These are phyloP conservation scores for Phortica magna DNA, from an alignment of 2,888 invertebrate species.

Conservation along the genomic window DNA sequence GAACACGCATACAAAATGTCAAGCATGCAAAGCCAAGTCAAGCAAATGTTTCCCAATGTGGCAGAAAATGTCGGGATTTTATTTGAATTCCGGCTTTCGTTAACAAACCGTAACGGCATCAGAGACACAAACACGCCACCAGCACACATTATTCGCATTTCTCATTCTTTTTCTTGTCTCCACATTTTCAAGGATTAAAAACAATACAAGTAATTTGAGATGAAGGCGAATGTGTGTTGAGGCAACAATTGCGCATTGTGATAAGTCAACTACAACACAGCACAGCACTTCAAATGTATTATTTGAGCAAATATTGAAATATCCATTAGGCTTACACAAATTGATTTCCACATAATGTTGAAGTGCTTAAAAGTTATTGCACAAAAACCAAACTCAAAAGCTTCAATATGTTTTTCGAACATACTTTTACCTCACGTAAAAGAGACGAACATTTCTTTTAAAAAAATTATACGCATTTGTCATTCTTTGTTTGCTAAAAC, in stretches of 20 bases:
- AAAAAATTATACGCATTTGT: too few relatives aligned
- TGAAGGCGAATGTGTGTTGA: background rate
- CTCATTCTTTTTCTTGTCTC: background rate
- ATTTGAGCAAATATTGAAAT: background rate
- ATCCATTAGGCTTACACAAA: slow-evolving; percentile 16
- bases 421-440: too few relatives aligned
- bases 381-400: too few relatives aligned
- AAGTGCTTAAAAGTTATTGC: too few relatives aligned
- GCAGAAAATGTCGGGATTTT: slow-evolving; percentile 15
- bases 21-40: background rate
- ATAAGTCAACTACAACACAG: background rate
- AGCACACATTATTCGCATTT: background rate
- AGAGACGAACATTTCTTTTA: too few relatives aligned
- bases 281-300: background rate
- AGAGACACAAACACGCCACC: background rate
- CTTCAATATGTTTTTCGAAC: too few relatives aligned
- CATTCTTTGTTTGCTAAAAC: too few relatives aligned
- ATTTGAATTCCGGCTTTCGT: background rate
- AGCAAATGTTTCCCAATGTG: background rate
- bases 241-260: background rate
- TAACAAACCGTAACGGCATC: background rate
- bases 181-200: slow-evolving; percentile 10
- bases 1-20: background rate
- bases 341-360: background rate
- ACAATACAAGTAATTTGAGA: slow-evolving; percentile 17